Conservation (phyloP, 2,797 vertebrate genomes). For the Varecia variegata region DNA sequence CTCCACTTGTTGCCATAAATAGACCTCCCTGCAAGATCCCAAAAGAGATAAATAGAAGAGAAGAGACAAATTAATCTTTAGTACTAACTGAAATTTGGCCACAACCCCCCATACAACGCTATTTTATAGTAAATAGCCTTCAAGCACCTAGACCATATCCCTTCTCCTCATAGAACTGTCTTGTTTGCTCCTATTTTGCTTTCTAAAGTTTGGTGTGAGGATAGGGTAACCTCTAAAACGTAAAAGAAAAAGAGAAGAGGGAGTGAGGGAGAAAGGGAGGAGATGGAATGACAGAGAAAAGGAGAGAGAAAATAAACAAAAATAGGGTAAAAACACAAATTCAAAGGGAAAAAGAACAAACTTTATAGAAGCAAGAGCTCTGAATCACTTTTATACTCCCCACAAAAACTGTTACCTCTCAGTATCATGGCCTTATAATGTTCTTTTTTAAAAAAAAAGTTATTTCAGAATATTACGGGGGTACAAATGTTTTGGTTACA, state of each 20-base stretch:
- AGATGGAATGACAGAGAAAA: neutral
- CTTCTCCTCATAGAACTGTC: neutral
- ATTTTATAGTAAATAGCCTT: neutral
- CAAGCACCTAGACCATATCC: neutral
- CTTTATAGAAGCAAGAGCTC: neutral
- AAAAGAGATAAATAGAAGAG: neutral
- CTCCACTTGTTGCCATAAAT: neutral
- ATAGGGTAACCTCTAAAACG: neutral
- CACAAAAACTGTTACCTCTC: neutral
- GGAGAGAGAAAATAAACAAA: neutral
- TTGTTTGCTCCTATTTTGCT: neutral
- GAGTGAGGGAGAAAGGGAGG: neutral
- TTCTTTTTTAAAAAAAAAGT: neutral
- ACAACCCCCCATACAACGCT: fast-evolving
- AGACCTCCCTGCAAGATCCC: neutral
- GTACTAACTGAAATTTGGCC: neutral
- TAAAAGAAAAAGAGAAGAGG: neutral
- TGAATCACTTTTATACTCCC: neutral
- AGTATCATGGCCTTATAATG: neutral
- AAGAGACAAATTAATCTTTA: neutral
- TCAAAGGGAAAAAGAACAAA: neutral
- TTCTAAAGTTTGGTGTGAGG: neutral
- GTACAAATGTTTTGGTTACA: too few relatives aligned
- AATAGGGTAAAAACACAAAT: neutral
- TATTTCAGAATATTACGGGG: too few relatives aligned